Percentiles rank a stretch among this genome's conserved stretches.
phyloP scores from a whole-genome alignment of 2,113 vertebrate genomes.

The Steatornis caripensis region DNA sequence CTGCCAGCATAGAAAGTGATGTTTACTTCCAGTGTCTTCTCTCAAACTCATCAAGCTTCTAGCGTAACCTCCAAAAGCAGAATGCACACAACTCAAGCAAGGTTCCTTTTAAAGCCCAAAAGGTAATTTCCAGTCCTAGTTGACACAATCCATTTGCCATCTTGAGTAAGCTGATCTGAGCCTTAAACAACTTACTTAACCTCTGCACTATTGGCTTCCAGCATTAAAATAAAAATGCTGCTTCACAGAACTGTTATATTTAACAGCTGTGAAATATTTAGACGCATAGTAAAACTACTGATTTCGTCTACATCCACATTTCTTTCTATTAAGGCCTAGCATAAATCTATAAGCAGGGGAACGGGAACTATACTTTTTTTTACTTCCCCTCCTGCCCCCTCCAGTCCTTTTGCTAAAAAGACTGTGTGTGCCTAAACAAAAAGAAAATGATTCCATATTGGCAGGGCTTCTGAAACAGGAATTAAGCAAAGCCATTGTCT shows the following conservation, averaged over 20 bases:
- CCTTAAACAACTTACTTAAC: background rate
- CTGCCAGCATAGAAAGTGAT: background rate
- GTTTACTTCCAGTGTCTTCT: background rate
- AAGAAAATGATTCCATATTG: background rate
- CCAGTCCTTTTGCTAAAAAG: background rate
- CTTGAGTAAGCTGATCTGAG: background rate
- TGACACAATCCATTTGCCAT: background rate
- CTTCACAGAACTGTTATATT: background rate
- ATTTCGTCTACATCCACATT: background rate
- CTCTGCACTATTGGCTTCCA: background rate
- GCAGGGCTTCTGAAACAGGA: background rate
- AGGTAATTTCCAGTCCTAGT: background rate
- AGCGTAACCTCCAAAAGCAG: background rate
- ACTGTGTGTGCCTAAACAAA: background rate
- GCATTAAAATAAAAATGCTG: background rate
- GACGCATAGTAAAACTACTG: background rate
- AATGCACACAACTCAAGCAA: background rate
- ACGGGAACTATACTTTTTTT: background rate
- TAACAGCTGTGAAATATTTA: background rate
- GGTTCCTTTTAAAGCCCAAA: background rate
- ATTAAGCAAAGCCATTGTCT: background rate
- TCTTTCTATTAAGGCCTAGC: background rate
- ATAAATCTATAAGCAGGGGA: background rate
- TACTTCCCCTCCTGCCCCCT: accelerated
- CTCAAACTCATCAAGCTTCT: background rate